phyloP scores from a whole-genome alignment of 2,797 vertebrate species.

The Rhinatrema bivittatum region DNA sequence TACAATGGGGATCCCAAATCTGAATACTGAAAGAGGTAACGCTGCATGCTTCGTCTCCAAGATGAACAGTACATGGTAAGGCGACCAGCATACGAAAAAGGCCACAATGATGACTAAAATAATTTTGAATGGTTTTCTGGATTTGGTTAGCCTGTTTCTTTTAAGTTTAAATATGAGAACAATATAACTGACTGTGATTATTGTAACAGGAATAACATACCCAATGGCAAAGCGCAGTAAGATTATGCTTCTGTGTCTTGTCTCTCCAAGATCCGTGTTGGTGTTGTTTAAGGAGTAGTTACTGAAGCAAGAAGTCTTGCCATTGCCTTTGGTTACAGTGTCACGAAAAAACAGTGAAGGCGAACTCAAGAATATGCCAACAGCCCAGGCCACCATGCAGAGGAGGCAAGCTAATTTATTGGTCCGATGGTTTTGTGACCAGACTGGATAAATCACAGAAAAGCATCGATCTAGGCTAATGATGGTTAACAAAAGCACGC shows the following conservation, averaged over 20 bases:
- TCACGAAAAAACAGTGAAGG: conserved; percentile 72
- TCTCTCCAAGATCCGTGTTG: background rate
- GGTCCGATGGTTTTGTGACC: conserved; percentile 85
- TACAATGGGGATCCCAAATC: conserved; percentile 60
- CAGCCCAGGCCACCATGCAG: conserved; percentile 62
- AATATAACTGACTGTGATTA: conserved; percentile 77
- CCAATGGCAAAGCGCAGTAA: conserved; percentile 64
- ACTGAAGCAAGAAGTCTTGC: conserved; percentile 61
- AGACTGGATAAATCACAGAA: conserved; percentile 80
- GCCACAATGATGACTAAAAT: conserved; percentile 74
- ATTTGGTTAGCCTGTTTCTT: conserved; percentile 69
- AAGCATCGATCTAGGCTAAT: conserved; percentile 87
- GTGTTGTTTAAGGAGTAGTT: conserved; percentile 50
- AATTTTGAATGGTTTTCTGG: conserved; percentile 80
- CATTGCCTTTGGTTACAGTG: background rate
- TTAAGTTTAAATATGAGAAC: conserved; percentile 71
- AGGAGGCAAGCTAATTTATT: conserved; percentile 51
- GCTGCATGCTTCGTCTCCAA: conserved; percentile 48
- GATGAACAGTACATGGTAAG: conserved; percentile 72
- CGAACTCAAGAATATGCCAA: conserved; percentile 61
- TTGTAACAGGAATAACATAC: conserved; percentile 68
- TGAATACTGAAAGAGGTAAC: conserved; percentile 8
- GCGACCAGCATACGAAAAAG: conserved; percentile 87
- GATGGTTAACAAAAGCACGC: conserved; percentile 80
- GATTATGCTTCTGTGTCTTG: conserved; percentile 41